phyloP scores from a whole-genome alignment of 30 jellyfish, hydroid and myxozoan genomes.

The Hydractinia symbiolongicarpus region DNA sequence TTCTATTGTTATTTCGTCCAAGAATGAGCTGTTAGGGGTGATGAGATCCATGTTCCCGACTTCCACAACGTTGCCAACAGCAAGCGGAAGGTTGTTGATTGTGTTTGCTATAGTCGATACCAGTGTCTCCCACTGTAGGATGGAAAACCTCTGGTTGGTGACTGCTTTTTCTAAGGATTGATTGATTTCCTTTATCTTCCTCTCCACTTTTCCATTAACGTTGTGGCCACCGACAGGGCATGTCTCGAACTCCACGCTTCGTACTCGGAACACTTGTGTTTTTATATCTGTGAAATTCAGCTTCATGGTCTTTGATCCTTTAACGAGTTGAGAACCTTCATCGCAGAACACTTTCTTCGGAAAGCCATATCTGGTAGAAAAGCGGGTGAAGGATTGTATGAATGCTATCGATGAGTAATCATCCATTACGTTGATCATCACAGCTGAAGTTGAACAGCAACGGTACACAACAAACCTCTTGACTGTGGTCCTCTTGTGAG shows the following conservation, averaged over 20 bases:
- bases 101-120: neutral
- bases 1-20: neutral
- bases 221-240: conserved; percentile 21
- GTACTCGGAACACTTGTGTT: neutral
- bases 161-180: neutral
- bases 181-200: neutral
- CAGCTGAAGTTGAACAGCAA: conserved; percentile 17
- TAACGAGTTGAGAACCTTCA: conserved; percentile 17
- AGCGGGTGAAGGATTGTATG: conserved; percentile 19
- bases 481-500: conserved; percentile 25
- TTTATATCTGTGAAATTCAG: neutral
- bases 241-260: neutral
- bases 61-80: neutral
- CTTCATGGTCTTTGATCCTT: neutral
- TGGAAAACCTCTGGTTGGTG: neutral
- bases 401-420: conserved; percentile 9
- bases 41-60: neutral
- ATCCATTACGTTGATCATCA: conserved; percentile 9
- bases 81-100: neutral
- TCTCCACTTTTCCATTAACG: conserved; percentile 15
- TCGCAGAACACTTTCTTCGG: conserved; percentile 26
- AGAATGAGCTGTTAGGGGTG: neutral
- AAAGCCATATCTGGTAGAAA: conserved; percentile 13
- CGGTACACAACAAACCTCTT: neutral
- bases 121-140: neutral